Conservation (phyloP, 2,888 invertebrate species). For the Barypeithes pellucidus region DNA sequence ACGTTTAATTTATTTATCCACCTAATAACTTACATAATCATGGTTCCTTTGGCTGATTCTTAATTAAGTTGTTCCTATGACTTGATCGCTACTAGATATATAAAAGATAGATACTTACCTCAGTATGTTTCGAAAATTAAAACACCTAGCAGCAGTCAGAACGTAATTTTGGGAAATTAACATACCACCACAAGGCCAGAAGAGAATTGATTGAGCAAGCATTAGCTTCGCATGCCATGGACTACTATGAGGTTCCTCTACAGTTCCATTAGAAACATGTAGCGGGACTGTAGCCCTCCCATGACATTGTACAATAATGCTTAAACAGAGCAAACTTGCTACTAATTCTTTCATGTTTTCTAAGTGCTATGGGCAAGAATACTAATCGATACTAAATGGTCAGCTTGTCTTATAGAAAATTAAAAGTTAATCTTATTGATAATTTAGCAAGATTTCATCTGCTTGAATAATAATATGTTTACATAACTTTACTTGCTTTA, state of each 20-base stretch:
- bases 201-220: too few species aligned
- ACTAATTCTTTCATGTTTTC: slow-evolving; percentile 1
- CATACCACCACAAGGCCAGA: slow-evolving; percentile 13
- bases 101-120: slow-evolving; percentile 2
- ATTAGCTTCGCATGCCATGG: not conserved
- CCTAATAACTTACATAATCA: too few species aligned
- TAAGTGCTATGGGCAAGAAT: not conserved
- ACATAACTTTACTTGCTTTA: too few species aligned
- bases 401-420: too few species aligned
- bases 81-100: not conserved
- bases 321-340: not conserved
- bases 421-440: not conserved
- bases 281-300: not conserved
- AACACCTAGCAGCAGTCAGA: slow-evolving; percentile 23
- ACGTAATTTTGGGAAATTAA: slow-evolving; percentile 26
- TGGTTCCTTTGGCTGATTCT: too few species aligned
- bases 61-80: too few species aligned
- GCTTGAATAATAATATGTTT: too few species aligned
- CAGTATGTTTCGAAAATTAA: not conserved
- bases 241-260: not conserved
- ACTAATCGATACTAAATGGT: too few species aligned
- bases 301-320: not conserved
- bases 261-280: slow-evolving; percentile 24
- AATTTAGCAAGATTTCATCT: too few species aligned
- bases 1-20: too few species aligned